phyloP scores from a whole-genome alignment of 2,113 vertebrate species.

The Ammodytes marinus region DNA sequence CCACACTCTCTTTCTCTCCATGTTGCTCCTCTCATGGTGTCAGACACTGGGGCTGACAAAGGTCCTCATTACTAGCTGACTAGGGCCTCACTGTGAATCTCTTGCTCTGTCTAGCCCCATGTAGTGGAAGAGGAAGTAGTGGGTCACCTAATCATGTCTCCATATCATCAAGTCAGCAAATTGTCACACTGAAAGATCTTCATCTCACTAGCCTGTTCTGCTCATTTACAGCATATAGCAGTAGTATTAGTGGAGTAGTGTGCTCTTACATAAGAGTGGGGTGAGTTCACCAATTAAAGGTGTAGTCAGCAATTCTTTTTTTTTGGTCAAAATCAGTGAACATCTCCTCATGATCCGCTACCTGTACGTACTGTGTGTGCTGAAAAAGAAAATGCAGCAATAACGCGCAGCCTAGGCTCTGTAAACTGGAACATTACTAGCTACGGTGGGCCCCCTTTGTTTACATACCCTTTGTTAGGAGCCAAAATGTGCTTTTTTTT shows the following conservation, averaged over 20 bases:
- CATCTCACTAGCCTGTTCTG: conserved; percentile 9
- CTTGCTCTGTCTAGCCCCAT: conserved; percentile 37
- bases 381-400: no score
- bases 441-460: no score
- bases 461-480: no score
- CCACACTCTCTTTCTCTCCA: conserved; percentile 46
- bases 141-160: conserved; percentile 30
- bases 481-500: no score
- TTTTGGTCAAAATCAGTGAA: no score
- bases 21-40: conserved; percentile 37
- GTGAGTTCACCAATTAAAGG: not conserved
- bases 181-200: conserved; percentile 43
- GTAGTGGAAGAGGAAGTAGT: conserved; percentile 3
- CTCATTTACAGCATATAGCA: conserved; percentile 3
- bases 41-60: conserved; percentile 50
- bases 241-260: not conserved
- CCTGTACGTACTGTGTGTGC: no score
- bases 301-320: no score
- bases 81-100: conserved; percentile 18
- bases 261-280: not conserved
- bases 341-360: no score
- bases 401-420: no score
- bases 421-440: no score
- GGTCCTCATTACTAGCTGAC: conserved; percentile 56
- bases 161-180: conserved; percentile 51